Evolutionary conservation across 2,797 vertebrate genomes (phyloP), one percentile per base, ranked within the genome.

Genomic region (Hapalemur alaotrensis): DNA sequence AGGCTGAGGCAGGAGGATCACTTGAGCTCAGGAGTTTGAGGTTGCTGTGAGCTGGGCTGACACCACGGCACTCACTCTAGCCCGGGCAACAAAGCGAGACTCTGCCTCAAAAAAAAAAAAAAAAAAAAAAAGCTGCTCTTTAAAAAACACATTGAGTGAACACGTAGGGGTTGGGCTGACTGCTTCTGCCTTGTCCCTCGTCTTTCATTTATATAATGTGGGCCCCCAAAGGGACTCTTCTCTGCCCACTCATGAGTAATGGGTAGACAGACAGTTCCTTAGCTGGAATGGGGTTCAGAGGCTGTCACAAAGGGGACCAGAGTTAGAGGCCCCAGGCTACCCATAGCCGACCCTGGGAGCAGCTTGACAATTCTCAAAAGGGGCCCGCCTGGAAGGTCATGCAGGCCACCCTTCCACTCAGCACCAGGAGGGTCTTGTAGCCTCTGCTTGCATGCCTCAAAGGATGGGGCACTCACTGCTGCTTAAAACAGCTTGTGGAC

Each of bases 181-280:
- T 91, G 65, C 90, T 91, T 85, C 97, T 93, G 96, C 95, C 94
- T 98, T 97, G 96, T 92, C 95, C 95, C 95, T 96, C 91, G 43
- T 91, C 97, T 97, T 98, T 96, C 97, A 94, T 97, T 98, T 98
- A 96, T 89, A 97, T 97, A 98, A 97, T 95, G 70, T 95, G 87
- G 96, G 93, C n/a, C 90, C 97, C 86, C 98, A 97, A 96, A 97
- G 80, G 72, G 0, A 0, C 76, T 98, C 91, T 95, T 96, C 85
- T 82, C 95, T 91, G 96, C 90, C 96, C 86, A 91, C 85, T 98
- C 97, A 97, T 90, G 95, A 97, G 95, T 92, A 93, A 89, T 61
- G 54, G 79, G 15, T 95, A 95, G 97, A 41, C n/a, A 81, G 3
- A 0, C 88, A 97, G 96, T 78, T 78, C 94, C 95, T 97, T 97